Base-by-base conservation (phyloP, 2,888 invertebrate species). In the Dilophus febrilis region DNA sequence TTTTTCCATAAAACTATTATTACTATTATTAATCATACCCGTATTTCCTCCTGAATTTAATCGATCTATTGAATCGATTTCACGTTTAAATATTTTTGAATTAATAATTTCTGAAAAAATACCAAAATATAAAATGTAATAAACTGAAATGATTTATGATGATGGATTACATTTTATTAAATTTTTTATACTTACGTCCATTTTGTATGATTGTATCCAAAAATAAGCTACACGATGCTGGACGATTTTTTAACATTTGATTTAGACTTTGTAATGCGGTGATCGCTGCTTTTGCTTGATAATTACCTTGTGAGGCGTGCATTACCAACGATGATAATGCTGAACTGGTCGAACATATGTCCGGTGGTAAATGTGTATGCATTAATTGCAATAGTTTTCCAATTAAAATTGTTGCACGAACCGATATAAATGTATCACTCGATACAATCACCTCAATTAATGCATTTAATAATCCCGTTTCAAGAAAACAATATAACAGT, bases 371-470 rank as follows among this genome's bases (percentile, higher is more conserved):
- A 50, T 88, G 72, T 38, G 77, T 70, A 61, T 88, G 85, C 53
- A 82, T 80, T 57, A 94, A 68, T 63, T 90, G 84, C 51, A 94
- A 65, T 40, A 95, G 68, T 64, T 91, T 88, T 42, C 82, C 82
- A 49, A 94, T 66, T 41, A 95, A 66, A 48, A 94, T 80, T 14
- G 92, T 91, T 37, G 92, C 87, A 49, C 90, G 73, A 47, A 94
- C 85, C 43, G 88, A 90, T 51, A 94, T 78, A 57, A 86, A 81
- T 14, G 81, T 80, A 58, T 92, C 90, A 55, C 83, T 83, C 39
- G 84, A 79, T 32, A 87, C 79, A 48, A 92, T 85, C 26, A 92
- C 91, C 66, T 92, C 88, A 27, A 87, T 84, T 47, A 95, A 66
- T 16, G 91, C 91, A 55, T 83, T 83, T 42, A 92, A 67, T 39